Evolutionary conservation across 2,113 vertebrate species (phyloP).

Genomic region (Capra hircus): DNA sequence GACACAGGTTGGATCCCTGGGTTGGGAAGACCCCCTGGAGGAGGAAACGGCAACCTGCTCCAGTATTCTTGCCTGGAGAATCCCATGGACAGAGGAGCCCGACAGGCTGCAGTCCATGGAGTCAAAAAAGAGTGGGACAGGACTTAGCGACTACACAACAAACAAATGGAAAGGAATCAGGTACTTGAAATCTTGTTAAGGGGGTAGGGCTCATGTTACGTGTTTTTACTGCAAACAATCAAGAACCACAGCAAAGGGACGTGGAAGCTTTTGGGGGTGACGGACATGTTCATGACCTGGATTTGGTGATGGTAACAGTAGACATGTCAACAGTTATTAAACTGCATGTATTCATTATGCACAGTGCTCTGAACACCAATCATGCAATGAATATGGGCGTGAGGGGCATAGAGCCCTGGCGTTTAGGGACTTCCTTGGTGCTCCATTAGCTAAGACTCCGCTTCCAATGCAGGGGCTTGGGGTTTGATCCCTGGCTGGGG

Average conservation of each 20-base stretch:
- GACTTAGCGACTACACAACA: neutral
- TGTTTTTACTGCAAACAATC: neutral
- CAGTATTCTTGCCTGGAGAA: neutral
- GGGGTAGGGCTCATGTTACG: rapidly evolving
- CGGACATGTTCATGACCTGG: rapidly evolving
- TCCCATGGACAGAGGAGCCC: neutral
- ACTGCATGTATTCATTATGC: rapidly evolving
- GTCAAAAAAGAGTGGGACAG: neutral
- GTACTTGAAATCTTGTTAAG: neutral
- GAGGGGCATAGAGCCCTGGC: rapidly evolving
- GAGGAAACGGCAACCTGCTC: neutral
- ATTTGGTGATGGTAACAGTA: rapidly evolving
- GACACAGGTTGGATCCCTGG: neutral
- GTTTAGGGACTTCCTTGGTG: neutral
- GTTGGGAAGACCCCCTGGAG: neutral
- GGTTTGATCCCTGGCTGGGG: neutral
- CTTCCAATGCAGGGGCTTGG: neutral
- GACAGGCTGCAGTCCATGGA: neutral
- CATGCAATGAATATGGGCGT: rapidly evolving
- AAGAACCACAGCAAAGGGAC: neutral
- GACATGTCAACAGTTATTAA: rapidly evolving
- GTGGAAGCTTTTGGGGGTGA: no score
- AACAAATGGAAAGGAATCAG: rapidly evolving
- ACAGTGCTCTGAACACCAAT: rapidly evolving
- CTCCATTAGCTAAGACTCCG: neutral